Conservation (phyloP, 2,797 vertebrate species). For the Siniperca scherzeri region DNA sequence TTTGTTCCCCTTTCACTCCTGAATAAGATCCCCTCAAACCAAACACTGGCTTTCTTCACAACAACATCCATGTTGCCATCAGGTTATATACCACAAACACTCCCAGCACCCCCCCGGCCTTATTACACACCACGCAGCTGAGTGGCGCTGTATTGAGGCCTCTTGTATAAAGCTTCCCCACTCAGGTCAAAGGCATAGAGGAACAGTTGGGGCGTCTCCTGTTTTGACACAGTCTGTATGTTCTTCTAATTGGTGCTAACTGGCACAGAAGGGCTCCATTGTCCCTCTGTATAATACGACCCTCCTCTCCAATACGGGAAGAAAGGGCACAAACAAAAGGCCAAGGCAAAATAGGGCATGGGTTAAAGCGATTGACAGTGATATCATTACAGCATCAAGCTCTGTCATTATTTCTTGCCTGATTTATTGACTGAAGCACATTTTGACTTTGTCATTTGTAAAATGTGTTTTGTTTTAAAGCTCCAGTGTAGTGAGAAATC, state of each 20-base stretch:
- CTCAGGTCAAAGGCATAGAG: constrained; percentile 76
- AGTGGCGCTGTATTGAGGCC: constrained; percentile 73
- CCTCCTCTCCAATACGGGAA: constrained; percentile 70
- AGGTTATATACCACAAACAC: constrained; percentile 62
- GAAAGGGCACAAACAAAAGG: constrained; percentile 80
- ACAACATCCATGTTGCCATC: constrained; percentile 71
- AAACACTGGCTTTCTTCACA: constrained; percentile 73
- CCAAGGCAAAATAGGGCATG: constrained; percentile 59
- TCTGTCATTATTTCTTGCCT: neutral
- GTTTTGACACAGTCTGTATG: constrained; percentile 84
- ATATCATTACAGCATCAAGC: constrained; percentile 74
- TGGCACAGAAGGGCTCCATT: constrained; percentile 86
- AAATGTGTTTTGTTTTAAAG: constrained; percentile 8
- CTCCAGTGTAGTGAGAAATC: neutral
- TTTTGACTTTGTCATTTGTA: constrained; percentile 13
- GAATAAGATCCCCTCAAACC: constrained; percentile 74
- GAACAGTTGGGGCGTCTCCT: constrained; percentile 82
- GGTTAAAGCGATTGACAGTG: constrained; percentile 76
- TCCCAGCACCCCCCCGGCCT: constrained; percentile 32
- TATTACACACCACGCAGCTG: constrained; percentile 60
- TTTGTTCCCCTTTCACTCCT: constrained; percentile 81
- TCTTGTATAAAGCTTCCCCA: constrained; percentile 64
- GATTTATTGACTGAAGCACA: constrained; percentile 5
- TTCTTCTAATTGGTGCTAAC: constrained; percentile 88
- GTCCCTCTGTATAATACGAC: constrained; percentile 78